phyloP scores from a whole-genome alignment of 2,888 invertebrate species.

The Maniola hyperantus region DNA sequence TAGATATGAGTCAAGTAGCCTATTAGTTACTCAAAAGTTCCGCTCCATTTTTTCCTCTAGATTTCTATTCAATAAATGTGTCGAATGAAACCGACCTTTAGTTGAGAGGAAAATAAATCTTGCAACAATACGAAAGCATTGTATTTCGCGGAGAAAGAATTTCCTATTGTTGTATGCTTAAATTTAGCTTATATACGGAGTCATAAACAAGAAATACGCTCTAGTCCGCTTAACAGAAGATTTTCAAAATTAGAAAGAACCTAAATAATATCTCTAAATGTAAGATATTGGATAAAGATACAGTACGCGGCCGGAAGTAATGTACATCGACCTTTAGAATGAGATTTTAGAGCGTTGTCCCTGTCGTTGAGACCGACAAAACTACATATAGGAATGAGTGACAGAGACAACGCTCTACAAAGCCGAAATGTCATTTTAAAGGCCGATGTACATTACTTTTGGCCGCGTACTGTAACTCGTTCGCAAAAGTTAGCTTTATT shows the following conservation, averaged over 20 bases:
- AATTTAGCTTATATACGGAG: neutral
- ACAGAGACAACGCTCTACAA: no score
- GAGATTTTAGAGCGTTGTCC: no score
- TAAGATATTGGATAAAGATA: neutral
- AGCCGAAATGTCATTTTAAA: no score
- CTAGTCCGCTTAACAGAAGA: neutral
- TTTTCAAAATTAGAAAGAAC: neutral
- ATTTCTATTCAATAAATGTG: constrained; percentile 3
- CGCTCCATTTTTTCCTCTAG: neutral
- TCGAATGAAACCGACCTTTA: constrained; percentile 14
- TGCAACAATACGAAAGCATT: constrained; percentile 4
- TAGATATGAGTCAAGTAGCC: no score
- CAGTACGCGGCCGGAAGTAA: no score
- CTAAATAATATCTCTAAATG: no score
- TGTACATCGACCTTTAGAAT: no score
- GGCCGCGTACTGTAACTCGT: no score
- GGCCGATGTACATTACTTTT: no score
- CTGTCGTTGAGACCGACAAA: no score
- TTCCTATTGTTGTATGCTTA: neutral
- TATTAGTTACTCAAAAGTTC: constrained; percentile 11
- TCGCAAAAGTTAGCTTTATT: no score
- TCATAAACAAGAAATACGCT: neutral
- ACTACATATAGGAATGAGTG: no score
- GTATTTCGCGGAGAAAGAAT: neutral
- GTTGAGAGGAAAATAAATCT: constrained; percentile 16